phyloP scores from a whole-genome alignment of 2,797 vertebrate genomes.

The Myiothlypis coronata region DNA sequence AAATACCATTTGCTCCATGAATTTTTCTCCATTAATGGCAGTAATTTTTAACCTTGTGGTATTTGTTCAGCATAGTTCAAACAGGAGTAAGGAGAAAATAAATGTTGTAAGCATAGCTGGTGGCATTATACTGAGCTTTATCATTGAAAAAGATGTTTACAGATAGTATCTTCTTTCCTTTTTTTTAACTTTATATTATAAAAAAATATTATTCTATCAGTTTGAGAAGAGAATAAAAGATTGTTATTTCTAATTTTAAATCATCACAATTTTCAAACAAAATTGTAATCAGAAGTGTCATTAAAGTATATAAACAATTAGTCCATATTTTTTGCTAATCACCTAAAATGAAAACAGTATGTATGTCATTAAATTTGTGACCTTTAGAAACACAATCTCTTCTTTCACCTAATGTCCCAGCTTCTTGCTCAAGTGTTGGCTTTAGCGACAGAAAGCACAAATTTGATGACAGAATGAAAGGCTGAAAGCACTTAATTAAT shows the following conservation, averaged over 20 bases:
- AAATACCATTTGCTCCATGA: neutral
- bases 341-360: neutral
- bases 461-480: neutral
- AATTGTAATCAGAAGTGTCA: neutral
- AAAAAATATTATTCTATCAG: neutral
- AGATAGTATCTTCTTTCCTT: neutral
- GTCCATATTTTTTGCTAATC: neutral
- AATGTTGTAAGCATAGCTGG: neutral
- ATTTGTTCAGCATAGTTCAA: neutral
- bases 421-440: neutral
- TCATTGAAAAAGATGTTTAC: neutral
- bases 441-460: neutral
- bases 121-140: neutral
- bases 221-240: neutral
- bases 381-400: neutral
- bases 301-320: neutral
- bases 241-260: neutral
- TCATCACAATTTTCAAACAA: neutral
- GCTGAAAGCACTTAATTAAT: neutral
- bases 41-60: constrained; percentile 17
- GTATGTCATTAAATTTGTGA: neutral
- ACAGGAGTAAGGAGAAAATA: neutral
- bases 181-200: neutral
- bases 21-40: neutral
- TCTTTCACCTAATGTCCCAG: neutral